Percentiles rank a stretch among this genome's conserved stretches.
These are phyloP conservation scores for Chesias legatella DNA, from an alignment of 2,888 invertebrate genomes.

Conservation along the genomic window DNA sequence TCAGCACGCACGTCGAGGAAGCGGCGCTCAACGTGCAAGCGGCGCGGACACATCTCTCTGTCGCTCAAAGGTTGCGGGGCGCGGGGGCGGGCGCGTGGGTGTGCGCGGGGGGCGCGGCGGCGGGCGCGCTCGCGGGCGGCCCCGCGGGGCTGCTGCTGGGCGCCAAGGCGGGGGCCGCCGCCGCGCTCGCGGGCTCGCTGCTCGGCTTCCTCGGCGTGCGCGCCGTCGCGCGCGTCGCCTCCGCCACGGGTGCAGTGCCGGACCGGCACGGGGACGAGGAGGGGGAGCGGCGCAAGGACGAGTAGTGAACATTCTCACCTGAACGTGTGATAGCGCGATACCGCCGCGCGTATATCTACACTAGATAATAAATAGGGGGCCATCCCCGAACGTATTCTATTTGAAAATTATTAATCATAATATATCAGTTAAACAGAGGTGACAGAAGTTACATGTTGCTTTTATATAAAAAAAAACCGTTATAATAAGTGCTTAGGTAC, in stretches of 20 bases:
- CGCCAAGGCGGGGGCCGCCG: slow-evolving; percentile 28
- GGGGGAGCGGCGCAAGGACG: slow-evolving; percentile 10
- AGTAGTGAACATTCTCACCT: too few relatives aligned
- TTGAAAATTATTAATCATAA: too few relatives aligned
- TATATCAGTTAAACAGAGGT: too few relatives aligned
- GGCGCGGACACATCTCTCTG: slow-evolving; percentile 43
- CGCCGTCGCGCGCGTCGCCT: slow-evolving; percentile 46
- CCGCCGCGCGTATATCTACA: too few relatives aligned
- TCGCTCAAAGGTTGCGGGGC: slow-evolving; percentile 51
- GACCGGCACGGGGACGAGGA: slow-evolving; percentile 1
- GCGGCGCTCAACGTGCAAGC: slow-evolving; percentile 34
- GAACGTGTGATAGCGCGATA: too few relatives aligned
- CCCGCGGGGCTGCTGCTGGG: slow-evolving; percentile 53
- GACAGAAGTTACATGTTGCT: too few relatives aligned
- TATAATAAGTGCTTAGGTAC: too few relatives aligned
- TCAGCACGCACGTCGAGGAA: slow-evolving; percentile 35
- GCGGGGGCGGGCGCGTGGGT: slow-evolving; percentile 23
- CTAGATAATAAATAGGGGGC: too few relatives aligned
- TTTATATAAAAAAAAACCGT: too few relatives aligned
- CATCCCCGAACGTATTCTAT: too few relatives aligned
- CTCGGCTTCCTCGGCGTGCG: slow-evolving; percentile 9
- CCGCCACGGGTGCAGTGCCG: slow-evolving; percentile 27
- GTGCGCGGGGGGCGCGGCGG: slow-evolving; percentile 43
- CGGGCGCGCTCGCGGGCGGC: slow-evolving; percentile 53
- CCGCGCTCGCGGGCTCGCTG: slow-evolving; percentile 15